Conservation (phyloP, 2,113 vertebrate genomes). For the Hylia prasina region DNA sequence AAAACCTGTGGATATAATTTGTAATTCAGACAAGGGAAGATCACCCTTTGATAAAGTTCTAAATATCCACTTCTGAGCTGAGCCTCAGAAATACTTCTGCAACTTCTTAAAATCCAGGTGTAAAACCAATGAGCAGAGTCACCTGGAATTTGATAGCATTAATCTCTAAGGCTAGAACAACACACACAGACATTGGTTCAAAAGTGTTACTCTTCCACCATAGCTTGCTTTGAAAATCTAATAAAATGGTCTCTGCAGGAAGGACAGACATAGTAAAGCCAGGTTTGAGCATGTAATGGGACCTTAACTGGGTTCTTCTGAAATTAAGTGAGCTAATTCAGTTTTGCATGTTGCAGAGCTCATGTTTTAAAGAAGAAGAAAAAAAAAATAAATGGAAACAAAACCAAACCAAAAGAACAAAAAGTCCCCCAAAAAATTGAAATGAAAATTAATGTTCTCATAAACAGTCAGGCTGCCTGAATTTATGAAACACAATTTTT, state of each 20-base stretch:
- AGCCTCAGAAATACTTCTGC: background rate
- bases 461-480: background rate
- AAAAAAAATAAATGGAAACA: background rate
- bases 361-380: background rate
- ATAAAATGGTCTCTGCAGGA: background rate
- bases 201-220: fast-evolving
- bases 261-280: background rate
- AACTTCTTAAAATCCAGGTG: background rate
- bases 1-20: background rate
- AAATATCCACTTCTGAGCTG: background rate
- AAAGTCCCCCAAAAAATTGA: fast-evolving
- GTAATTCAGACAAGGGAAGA: background rate
- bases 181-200: background rate
- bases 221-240: background rate
- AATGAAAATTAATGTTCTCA: background rate
- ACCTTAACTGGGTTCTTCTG: background rate
- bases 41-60: background rate
- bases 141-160: background rate
- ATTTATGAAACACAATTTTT: background rate
- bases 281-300: background rate
- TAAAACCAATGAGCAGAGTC: background rate
- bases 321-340: background rate
- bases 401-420: background rate
- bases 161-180: background rate
- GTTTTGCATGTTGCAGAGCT: background rate